Conservation (phyloP, 2,797 vertebrate genomes). For the Agapornis canus region DNA sequence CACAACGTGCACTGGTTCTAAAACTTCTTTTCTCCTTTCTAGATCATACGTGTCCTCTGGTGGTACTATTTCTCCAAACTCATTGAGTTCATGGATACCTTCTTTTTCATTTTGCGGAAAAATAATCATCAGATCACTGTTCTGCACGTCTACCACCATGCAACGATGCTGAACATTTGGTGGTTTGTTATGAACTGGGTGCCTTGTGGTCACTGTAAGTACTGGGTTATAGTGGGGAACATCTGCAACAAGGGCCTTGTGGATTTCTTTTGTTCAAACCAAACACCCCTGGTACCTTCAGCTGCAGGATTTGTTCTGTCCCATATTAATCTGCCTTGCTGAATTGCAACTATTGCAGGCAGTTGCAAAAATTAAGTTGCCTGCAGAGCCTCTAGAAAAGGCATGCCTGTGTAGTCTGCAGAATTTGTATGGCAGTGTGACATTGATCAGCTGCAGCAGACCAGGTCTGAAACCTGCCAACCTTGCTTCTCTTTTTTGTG, state of each 20-base stretch:
- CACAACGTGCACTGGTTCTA: not conserved
- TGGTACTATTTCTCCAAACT: slow-evolving; percentile 99
- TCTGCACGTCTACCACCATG: slow-evolving; percentile 95
- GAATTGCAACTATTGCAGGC: not conserved
- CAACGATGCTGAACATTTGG: slow-evolving; percentile 96
- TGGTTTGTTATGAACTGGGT: slow-evolving; percentile 99
- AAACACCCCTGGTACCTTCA: not conserved
- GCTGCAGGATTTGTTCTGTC: not conserved
- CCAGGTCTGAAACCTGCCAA: not conserved
- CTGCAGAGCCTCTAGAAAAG: not conserved
- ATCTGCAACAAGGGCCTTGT: not conserved
- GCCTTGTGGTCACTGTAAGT: slow-evolving; percentile 98
- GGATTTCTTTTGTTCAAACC: not conserved
- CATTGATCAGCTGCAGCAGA: not conserved
- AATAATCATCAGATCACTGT: slow-evolving; percentile 97
- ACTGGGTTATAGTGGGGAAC: not conserved
- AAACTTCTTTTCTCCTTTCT: slow-evolving; percentile 18
- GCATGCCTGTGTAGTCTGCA: not conserved
- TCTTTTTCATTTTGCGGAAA: slow-evolving; percentile 97
- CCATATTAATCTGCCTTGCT: not conserved
- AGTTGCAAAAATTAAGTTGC: not conserved
- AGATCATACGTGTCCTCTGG: slow-evolving; percentile 93
- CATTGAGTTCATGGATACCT: slow-evolving; percentile 98
- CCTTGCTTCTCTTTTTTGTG: not conserved
- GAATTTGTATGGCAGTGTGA: not conserved